Conservation (phyloP, 92 coral and sea anemone genomes). For the Meandrina meandrites region DNA sequence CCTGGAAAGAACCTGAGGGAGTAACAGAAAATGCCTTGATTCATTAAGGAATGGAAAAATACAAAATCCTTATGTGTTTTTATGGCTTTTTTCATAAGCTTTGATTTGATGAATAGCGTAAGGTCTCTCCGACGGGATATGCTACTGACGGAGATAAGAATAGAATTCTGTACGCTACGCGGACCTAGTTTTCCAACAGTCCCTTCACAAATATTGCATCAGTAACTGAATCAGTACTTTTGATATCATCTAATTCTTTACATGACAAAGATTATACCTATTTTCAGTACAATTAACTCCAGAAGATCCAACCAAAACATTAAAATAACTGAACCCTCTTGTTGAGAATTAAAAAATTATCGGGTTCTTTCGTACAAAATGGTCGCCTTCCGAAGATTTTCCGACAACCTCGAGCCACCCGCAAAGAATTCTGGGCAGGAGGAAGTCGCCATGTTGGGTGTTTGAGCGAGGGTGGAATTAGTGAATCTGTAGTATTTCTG, state of each 20-base stretch:
- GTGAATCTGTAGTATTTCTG: constrained; percentile 27
- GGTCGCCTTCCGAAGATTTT: constrained; percentile 49
- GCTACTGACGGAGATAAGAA: too few species aligned
- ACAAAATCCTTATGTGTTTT: too few species aligned
- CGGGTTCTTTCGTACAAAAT: constrained; percentile 35
- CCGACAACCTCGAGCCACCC: constrained; percentile 23
- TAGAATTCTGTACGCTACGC: neutral
- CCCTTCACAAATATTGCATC: neutral
- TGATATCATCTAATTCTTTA: too few species aligned
- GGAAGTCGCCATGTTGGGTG: constrained; percentile 90
- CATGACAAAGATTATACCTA: neutral
- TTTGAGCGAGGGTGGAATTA: constrained; percentile 70
- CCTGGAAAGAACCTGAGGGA: too few species aligned
- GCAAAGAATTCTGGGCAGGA: constrained; percentile 69
- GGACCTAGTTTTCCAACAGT: neutral
- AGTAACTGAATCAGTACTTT: too few species aligned
- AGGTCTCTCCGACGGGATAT: too few species aligned
- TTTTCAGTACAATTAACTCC: neutral
- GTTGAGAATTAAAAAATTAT: neutral
- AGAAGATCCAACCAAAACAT: too few species aligned
- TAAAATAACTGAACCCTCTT: too few species aligned
- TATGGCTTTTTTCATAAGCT: too few species aligned
- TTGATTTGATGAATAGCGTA: too few species aligned
- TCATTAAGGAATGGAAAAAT: too few species aligned
- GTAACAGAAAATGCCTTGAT: too few species aligned